phyloP scores from a whole-genome alignment of 2,113 vertebrate species.

The Macrotus californicus region DNA sequence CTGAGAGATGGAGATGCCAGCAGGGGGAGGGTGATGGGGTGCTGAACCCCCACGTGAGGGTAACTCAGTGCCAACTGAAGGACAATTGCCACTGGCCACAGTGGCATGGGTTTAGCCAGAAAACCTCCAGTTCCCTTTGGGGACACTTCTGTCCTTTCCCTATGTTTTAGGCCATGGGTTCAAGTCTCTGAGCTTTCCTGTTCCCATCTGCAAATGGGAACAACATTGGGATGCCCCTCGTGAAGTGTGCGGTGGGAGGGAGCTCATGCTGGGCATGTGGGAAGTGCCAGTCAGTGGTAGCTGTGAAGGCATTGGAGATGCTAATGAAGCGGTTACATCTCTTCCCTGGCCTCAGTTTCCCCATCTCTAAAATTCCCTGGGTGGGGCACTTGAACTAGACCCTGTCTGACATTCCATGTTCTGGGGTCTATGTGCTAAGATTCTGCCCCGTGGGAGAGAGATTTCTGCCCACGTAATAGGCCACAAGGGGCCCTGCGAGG shows the following conservation, averaged over 20 bases:
- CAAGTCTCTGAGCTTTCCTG: not conserved
- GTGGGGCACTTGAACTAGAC: not conserved
- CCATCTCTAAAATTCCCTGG: not conserved
- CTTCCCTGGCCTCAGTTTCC: not conserved
- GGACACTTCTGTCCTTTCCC: not conserved
- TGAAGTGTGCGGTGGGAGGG: not conserved
- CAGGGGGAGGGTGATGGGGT: not conserved
- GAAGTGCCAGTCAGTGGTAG: fast-evolving
- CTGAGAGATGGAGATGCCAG: not conserved
- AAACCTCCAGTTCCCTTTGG: not conserved
- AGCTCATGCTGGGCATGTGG: fast-evolving
- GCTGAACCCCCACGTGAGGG: not conserved
- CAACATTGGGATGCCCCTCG: fast-evolving
- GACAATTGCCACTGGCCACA: not conserved
- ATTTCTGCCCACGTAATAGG: not conserved
- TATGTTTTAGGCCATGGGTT: not conserved
- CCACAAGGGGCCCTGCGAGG: not conserved
- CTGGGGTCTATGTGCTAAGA: fast-evolving
- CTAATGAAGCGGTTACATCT: not conserved
- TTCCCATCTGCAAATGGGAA: not conserved
- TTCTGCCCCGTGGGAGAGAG: fast-evolving
- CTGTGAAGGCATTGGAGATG: fast-evolving
- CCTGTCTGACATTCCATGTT: not conserved
- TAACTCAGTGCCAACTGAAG: too few species aligned
- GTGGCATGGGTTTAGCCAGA: not conserved